Evolutionary conservation across 2,888 invertebrate species (phyloP), one percentile per base, ranked within the genome.

Genomic region (Trimorus sp.): DNA sequence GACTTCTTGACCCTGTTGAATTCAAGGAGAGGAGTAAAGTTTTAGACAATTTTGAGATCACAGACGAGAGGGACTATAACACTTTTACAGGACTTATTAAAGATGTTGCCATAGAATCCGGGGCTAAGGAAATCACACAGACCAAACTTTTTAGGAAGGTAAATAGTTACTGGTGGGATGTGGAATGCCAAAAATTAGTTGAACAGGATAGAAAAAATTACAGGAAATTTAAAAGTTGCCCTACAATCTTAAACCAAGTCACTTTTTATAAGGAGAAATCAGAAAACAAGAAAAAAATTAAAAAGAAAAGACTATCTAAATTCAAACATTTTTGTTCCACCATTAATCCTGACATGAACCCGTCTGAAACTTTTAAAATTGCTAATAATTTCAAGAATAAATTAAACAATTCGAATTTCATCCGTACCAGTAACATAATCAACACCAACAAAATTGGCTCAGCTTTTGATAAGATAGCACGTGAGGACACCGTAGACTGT

Each of bases 151-250:
- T 15, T 37, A 58, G 12, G 12, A 58, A 15, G 15, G 37, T 11
- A 9, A 15, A 14, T 9, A 56, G 37, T 8, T 58, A 58, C 58
- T 60, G 51, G 60, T 71, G 70, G 70, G 53, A 71, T 7, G 4
- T 26, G 1, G 38, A 75, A 15, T 76, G 59, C 11, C 60, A 68
- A 60, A 1, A 36, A 7, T 0, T 68, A 9, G 15, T 14, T 7
- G n/a, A n/a, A n/a, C n/a, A 60, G 15, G 15, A 58, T 9, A 62
- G 8, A 14, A 1, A 48, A 0, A 69, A 56, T 38, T 69, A 56
- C 40, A 8, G n/a, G 36, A 14, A 15, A 16, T 76, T 42, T 14
- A 69, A 56, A 54, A 6, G 14, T 6, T 60, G 42, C 11, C 62
- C 62, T 0, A 15, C 62, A n/a, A 49, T 74, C 7, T 12, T 7